A percentile compares a stretch with the other conserved stretches of the same genome.
Conservation (phyloP, 2,888 invertebrate genomes). For the Polydrusus tereticollis region DNA sequence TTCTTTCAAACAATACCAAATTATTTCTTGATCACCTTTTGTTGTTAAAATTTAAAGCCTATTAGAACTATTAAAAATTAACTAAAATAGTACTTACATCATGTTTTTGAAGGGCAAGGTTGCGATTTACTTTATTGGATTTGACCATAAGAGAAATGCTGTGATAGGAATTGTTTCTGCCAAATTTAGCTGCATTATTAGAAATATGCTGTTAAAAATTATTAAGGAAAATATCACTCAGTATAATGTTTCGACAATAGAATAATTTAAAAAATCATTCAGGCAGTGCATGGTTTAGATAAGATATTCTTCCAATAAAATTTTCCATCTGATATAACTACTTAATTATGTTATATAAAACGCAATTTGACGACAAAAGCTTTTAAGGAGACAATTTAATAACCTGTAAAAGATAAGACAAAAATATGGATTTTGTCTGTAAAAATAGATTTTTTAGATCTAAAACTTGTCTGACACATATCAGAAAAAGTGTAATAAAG, state of each 20-base stretch:
- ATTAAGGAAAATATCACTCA: slow-evolving; percentile 54
- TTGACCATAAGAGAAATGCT: slow-evolving; percentile 95
- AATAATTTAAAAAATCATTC: background rate
- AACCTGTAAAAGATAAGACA: slow-evolving; percentile 1
- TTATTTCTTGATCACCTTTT: too few species aligned
- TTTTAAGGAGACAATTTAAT: background rate
- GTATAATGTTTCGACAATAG: background rate
- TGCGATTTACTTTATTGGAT: slow-evolving; percentile 82
- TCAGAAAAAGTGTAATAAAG: background rate
- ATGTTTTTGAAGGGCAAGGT: slow-evolving; percentile 79
- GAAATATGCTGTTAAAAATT: slow-evolving; percentile 78
- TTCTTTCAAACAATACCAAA: background rate
- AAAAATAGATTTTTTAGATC: background rate
- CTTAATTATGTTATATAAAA: background rate
- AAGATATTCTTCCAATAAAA: slow-evolving; percentile 2
- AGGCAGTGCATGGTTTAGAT: slow-evolving; percentile 4
- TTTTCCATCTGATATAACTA: slow-evolving; percentile 15
- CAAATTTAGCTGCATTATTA: slow-evolving; percentile 95
- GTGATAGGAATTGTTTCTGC: slow-evolving; percentile 92
- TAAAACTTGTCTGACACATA: background rate
- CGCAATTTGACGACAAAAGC: background rate
- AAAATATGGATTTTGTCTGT: background rate
- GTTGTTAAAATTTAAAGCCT: too few species aligned
- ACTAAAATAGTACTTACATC: slow-evolving; percentile 72
- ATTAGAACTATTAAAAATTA: too few species aligned